Evolutionary conservation across 2,113 vertebrate species (phyloP), one percentile per base, ranked within the genome.

Genomic region (Rhabdomys dilectus): DNA sequence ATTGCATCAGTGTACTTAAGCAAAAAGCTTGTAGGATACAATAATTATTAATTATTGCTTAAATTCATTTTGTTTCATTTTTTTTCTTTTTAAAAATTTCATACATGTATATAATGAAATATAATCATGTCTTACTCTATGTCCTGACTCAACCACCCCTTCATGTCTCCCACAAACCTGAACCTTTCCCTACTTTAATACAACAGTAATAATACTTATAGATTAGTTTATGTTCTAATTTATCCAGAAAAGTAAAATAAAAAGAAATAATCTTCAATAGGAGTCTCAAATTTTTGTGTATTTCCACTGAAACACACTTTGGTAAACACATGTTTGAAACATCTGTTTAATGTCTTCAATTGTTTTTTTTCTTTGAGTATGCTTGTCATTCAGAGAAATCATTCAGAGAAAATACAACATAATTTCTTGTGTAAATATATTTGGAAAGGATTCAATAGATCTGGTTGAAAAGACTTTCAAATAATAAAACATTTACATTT

Each of bases 281-380:
- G 95, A 73, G 64, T 97, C 94, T 97, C 19, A 84, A 91, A 77
- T 73, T 93, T 97, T 24, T 96, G 97, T 94, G 90, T 78, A 77
- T 88, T 98, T 39, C 76, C 13, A 94, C 36, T 93, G 34, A 45
- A 62, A 93, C 96, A 98, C 56, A 72, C 36, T 95, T 98, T 97
- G 58, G 8, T 97, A 82, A 98, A 76, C 64, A 96, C n/a, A 56
- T 13, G 4, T 97, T 97, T 94, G 91, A 78, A 98, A 97, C 96
- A 97, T 93, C 89, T 29, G 82, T 96, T 96, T 97, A 94, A 96
- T 77, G 29, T 95, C 97, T 98, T 86, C 16, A 8, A 94, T 95
- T 97, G 78, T 89, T 92, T 60, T 93, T 93, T n/a, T 96, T 26
- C 9, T 97, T 95, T 75, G 2, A 94, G 94, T 97, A 97, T 42